A percentile compares a stretch with the other conserved stretches of the same genome.
phyloP scores from a whole-genome alignment of 2,888 invertebrate species.

The Eulithis prunata region DNA sequence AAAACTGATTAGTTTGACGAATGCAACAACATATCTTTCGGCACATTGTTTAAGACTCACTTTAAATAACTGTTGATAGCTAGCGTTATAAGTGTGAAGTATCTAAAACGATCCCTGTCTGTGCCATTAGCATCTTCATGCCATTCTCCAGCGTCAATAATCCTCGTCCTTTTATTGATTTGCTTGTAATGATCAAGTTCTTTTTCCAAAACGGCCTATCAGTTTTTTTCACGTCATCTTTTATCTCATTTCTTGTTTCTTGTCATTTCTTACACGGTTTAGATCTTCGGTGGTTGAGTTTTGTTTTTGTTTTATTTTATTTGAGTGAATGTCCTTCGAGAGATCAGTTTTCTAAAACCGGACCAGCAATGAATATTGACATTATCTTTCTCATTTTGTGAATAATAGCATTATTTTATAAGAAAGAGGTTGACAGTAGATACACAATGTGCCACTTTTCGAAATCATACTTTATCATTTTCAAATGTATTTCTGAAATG shows the following conservation, averaged over 20 bases:
- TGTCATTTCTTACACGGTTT: slow-evolving; percentile 69
- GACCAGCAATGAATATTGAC: slow-evolving; percentile 62
- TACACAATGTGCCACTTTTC: slow-evolving; percentile 68
- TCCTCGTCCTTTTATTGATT: slow-evolving; percentile 68
- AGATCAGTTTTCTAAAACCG: slow-evolving; percentile 82
- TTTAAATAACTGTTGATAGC: slow-evolving; percentile 48
- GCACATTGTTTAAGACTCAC: slow-evolving; percentile 71
- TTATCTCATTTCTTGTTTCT: slow-evolving; percentile 69
- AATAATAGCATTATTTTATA: slow-evolving; percentile 68
- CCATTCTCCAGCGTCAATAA: slow-evolving; percentile 69
- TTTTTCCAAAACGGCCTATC: slow-evolving; percentile 85
- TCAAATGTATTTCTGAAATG: slow-evolving; percentile 56
- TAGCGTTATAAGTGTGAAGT: slow-evolving; percentile 57
- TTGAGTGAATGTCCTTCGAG: slow-evolving; percentile 83
- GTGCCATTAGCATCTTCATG: slow-evolving; percentile 70
- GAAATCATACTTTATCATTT: slow-evolving; percentile 66
- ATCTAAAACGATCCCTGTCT: slow-evolving; percentile 46
- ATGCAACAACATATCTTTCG: slow-evolving; percentile 55
- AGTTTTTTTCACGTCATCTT: slow-evolving; percentile 77
- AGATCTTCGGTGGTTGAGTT: slow-evolving; percentile 44
- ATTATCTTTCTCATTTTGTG: slow-evolving; percentile 69
- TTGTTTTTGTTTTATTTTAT: slow-evolving; percentile 58
- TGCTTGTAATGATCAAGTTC: slow-evolving; percentile 76
- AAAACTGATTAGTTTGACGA: slow-evolving; percentile 51
- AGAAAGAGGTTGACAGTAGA: slow-evolving; percentile 61